Conservation (phyloP, 2,113 vertebrate genomes). For the Prinia subflava region DNA sequence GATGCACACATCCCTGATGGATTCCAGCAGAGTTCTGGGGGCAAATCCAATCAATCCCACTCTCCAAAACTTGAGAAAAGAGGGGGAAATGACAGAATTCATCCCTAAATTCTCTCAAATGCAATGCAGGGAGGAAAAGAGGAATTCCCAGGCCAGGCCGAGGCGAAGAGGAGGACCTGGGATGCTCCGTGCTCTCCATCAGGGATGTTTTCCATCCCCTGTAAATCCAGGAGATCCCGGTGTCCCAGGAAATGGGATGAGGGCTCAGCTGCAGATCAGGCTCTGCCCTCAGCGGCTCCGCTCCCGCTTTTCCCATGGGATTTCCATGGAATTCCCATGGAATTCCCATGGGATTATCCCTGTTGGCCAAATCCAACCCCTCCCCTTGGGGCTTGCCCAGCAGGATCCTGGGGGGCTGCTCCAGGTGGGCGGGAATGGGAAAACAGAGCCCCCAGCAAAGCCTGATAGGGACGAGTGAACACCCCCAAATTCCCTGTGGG, state of each 20-base stretch:
- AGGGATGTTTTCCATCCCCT: too few relatives aligned
- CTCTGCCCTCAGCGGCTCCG: too few relatives aligned
- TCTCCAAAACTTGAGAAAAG: background rate
- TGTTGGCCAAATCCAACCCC: background rate
- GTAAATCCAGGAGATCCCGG: too few relatives aligned
- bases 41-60: background rate
- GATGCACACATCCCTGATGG: background rate
- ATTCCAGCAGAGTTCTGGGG: background rate
- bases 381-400: background rate
- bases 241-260: too few relatives aligned
- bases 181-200: too few relatives aligned
- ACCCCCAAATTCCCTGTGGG: background rate
- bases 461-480: too few relatives aligned
- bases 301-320: too few relatives aligned
- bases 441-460: background rate
- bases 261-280: too few relatives aligned
- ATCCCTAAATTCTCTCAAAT: background rate
- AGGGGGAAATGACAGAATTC: background rate
- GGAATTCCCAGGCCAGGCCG: background rate
- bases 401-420: background rate
- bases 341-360: background rate
- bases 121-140: background rate
- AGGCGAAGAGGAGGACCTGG: background rate
- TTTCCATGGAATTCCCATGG: too few relatives aligned
- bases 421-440: background rate